Percentiles rank a stretch among this genome's conserved stretches.
These are phyloP conservation scores for Alexandromys fortis DNA, from an alignment of 2,113 vertebrate species.

Conservation along the genomic window DNA sequence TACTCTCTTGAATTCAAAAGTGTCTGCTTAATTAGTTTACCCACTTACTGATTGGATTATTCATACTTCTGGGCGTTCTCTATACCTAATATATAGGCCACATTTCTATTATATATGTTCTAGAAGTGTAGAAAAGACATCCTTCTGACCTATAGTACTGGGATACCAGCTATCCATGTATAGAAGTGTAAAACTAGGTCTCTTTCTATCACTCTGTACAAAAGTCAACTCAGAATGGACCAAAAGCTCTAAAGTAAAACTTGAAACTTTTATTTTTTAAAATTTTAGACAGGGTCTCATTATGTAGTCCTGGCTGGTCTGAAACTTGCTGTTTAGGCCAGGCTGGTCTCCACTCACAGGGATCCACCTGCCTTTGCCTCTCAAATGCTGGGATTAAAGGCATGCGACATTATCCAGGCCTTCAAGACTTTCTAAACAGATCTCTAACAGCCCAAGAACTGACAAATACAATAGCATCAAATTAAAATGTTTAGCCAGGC, in stretches of 20 bases:
- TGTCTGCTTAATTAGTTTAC: neutral
- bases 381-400: no score
- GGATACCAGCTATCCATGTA: neutral
- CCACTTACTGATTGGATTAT: neutral
- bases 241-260: no score
- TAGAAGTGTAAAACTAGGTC: neutral
- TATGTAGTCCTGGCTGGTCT: no score
- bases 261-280: no score
- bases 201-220: neutral
- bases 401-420: neutral
- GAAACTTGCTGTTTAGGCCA: no score
- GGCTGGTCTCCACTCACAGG: no score
- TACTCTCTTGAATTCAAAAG: neutral
- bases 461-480: neutral
- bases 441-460: neutral
- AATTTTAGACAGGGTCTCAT: no score
- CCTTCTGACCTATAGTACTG: neutral
- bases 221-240: no score
- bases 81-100: no score
- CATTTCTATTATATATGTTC: neutral
- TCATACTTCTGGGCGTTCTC: neutral
- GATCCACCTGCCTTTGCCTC: no score
- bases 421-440: neutral
- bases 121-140: no score
- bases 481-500: neutral